Evolutionary conservation across 1,140 invertebrate genomes (phyloP).

Genomic region (Dinothrombium tinctorium): DNA sequence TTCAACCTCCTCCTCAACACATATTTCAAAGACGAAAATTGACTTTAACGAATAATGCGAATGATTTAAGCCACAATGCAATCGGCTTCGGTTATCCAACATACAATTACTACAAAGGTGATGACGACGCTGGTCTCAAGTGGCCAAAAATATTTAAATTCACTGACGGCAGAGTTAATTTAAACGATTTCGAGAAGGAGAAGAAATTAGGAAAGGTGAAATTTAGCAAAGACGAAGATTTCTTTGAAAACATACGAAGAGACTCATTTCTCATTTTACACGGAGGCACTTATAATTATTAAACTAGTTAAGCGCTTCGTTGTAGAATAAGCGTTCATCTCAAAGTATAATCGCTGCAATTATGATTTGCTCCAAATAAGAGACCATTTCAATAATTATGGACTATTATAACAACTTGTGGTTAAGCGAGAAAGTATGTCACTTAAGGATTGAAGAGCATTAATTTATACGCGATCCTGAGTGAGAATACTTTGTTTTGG

Average conservation of each 20-base stretch:
- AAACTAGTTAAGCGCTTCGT: not conserved
- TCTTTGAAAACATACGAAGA: slow-evolving; percentile 8
- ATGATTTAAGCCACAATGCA: slow-evolving; percentile 3
- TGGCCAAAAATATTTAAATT: slow-evolving; percentile 11
- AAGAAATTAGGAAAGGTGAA: slow-evolving; percentile 37
- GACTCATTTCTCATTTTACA: slow-evolving; percentile 14
- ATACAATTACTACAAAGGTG: slow-evolving; percentile 6
- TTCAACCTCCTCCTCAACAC: not conserved
- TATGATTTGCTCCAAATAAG: no score
- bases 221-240: slow-evolving; percentile 23
- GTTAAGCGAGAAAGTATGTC: no score
- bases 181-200: slow-evolving; percentile 31
- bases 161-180: slow-evolving; percentile 12
- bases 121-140: slow-evolving; percentile 3
- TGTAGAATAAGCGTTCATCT: no score
- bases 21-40: not conserved
- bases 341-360: no score
- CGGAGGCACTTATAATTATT: slow-evolving; percentile 10
- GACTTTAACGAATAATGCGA: not conserved
- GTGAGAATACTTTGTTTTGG: no score
- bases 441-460: no score
- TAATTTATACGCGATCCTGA: no score
- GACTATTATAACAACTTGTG: no score
- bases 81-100: slow-evolving; percentile 7
- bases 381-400: no score